Conservation (phyloP, 2,797 vertebrate species). For the Carapus acus region DNA sequence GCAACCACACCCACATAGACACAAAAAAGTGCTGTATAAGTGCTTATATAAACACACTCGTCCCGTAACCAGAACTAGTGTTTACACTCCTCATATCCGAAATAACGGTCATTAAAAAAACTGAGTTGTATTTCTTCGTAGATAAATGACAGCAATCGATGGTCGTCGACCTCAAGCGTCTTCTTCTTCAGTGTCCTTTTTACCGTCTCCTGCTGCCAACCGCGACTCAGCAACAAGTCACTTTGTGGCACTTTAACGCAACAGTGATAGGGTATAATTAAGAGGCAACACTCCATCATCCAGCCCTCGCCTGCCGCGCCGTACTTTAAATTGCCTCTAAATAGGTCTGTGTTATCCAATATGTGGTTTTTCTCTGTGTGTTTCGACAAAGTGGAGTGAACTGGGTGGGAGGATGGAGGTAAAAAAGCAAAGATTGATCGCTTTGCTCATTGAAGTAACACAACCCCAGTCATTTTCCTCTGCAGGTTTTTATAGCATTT, state of each 20-base stretch:
- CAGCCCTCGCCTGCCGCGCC: conserved; percentile 51
- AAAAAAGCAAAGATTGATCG: conserved; percentile 74
- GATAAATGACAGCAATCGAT: no score
- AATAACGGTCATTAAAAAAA: no score
- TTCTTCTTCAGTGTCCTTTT: no score
- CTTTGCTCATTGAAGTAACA: conserved; percentile 67
- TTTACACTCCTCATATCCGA: no score
- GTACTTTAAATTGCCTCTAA: conserved; percentile 76
- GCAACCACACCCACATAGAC: no score
- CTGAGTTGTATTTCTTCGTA: no score
- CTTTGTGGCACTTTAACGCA: conserved; percentile 53
- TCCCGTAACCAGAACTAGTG: no score
- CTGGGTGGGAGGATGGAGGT: conserved; percentile 56
- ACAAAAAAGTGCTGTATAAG: no score
- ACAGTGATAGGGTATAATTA: conserved; percentile 70
- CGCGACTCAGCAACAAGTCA: conserved; percentile 57
- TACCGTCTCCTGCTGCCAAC: conserved; percentile 24
- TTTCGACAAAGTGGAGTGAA: conserved; percentile 72
- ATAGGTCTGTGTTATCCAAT: conserved; percentile 75
- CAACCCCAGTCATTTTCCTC: conserved; percentile 63
- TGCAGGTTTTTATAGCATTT: conserved; percentile 72
- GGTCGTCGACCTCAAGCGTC: no score
- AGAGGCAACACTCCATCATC: conserved; percentile 67
- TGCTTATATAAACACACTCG: no score
- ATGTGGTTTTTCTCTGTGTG: conserved; percentile 70